Evolutionary conservation across 2,888 invertebrate genomes (phyloP).

Genomic region (Malthinus seriepunctatus): DNA sequence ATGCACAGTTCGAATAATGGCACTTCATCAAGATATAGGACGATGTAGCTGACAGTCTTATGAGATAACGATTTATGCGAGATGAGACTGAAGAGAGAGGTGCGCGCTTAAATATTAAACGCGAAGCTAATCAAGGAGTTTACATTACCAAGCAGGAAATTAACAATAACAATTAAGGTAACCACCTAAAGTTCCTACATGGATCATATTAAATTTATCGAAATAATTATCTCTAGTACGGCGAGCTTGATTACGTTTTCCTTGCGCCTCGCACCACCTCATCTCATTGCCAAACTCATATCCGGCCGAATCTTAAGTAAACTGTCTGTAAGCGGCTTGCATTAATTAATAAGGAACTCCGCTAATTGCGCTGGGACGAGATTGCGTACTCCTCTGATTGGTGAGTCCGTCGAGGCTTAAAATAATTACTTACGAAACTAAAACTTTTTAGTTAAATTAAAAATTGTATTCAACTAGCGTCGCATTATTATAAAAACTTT

Average conservation of each 20-base stretch:
- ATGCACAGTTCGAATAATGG: constrained; percentile 36
- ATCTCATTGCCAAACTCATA: constrained; percentile 44
- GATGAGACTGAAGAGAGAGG: constrained; percentile 22
- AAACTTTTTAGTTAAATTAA: constrained; percentile 34
- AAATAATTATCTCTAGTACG: constrained; percentile 51
- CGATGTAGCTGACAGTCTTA: constrained; percentile 20
- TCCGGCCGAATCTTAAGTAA: constrained; percentile 53
- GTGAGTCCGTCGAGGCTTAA: constrained; percentile 40
- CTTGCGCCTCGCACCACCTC: constrained; percentile 32
- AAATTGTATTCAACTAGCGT: constrained; percentile 19
- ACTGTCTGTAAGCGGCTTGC: constrained; percentile 55
- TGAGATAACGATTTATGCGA: constrained; percentile 36
- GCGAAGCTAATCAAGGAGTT: constrained; percentile 41
- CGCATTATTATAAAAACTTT: not conserved
- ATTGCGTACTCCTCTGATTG: constrained; percentile 46
- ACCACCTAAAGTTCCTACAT: constrained; percentile 49
- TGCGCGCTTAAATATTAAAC: constrained; percentile 42
- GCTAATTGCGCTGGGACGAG: constrained; percentile 54
- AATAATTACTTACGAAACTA: constrained; percentile 46
- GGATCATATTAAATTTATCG: constrained; percentile 55
- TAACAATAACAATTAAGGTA: constrained; percentile 54
- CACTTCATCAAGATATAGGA: constrained; percentile 36
- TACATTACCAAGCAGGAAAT: constrained; percentile 46
- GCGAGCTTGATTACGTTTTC: constrained; percentile 48
- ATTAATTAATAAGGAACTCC: constrained; percentile 57